Evolutionary conservation across 2,113 vertebrate species (phyloP), one percentile per base, ranked within the genome.

Genomic region (Hystrix cristata): DNA sequence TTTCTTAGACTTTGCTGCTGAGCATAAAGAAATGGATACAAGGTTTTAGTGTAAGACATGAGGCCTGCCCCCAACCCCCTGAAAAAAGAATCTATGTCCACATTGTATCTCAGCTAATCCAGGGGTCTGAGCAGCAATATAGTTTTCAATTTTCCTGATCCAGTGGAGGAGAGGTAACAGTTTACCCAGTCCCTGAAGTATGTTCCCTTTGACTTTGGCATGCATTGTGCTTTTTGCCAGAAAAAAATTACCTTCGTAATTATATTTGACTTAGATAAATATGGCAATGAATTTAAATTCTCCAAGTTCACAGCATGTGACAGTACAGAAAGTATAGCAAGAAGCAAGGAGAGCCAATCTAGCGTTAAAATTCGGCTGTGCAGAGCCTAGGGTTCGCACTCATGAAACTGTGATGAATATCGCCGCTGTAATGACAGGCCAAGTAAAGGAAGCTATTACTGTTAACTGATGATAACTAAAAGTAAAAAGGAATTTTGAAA

Each of bases 261-360:
- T 90, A 72, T 85, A 55, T 86, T 95, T 96, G 81, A 76, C 82
- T 88, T 82, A 88, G 57, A 91, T 43, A 38, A 88, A 67, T 74
- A 57, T 3, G 83, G 34, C 29, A 86, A 13, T 90, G n/a, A 72
- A 87, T 93, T 84, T 94, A 15, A 60, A 59, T 96, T 79, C 29
- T 72, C 46, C 90, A 65, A 80, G 46, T 84, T 76, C 76, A 91
- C 51, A 87, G 62, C 38, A 38, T 72, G 60, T 53, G 34, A 84
- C 87, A 31, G 34, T 13, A 38, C 74, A 82, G 65, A 69, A 29
- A 38, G 4, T 72, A n/a, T 14, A 90, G 25, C 16, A 91, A 57
- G n/a, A 92, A 53, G 79, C 51, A 15, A 81, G 89, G 34, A 11
- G 46, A 65, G 34, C 80, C 84, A 43, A 67, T 43, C 34, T 81